phyloP scores from a whole-genome alignment of 2,797 vertebrate genomes.

The Salarias fasciatus region DNA sequence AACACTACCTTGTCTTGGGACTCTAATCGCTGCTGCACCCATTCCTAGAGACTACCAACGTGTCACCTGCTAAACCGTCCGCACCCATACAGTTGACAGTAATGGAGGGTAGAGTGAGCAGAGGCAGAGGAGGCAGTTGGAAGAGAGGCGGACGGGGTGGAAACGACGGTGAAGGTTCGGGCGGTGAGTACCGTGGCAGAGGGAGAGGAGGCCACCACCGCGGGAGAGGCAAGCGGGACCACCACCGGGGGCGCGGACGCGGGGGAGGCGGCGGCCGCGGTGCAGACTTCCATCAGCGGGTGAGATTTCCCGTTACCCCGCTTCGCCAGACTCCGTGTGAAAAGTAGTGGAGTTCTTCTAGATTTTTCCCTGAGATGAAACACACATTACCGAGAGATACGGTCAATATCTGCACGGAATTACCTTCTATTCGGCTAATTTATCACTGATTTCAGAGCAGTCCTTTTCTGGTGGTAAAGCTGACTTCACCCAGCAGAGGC shows the following conservation, averaged over 20 bases:
- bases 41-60: not conserved
- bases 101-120: conserved; percentile 72
- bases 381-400: too few species aligned
- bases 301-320: conserved; percentile 36
- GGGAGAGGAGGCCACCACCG: conserved; percentile 78
- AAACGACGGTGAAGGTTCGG: conserved; percentile 44
- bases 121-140: conserved; percentile 74
- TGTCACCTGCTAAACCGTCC: conserved; percentile 46
- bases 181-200: conserved; percentile 75
- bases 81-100: not conserved
- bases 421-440: too few species aligned
- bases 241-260: conserved; percentile 78
- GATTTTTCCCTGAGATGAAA: too few species aligned
- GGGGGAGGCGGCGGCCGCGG: conserved; percentile 24
- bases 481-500: not conserved
- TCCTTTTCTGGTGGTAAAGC: not conserved
- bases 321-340: conserved; percentile 3
- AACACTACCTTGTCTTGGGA: conserved; percentile 25
- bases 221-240: conserved; percentile 75
- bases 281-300: conserved; percentile 54
- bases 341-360: not conserved
- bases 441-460: fast-evolving
- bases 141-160: conserved; percentile 64
- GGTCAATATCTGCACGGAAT: too few species aligned
- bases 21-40: conserved; percentile 60